Percentiles rank a stretch among this genome's conserved stretches.
Evolutionary conservation across 2,113 vertebrate genomes (phyloP).

Genomic region (Perccottus glenii): DNA sequence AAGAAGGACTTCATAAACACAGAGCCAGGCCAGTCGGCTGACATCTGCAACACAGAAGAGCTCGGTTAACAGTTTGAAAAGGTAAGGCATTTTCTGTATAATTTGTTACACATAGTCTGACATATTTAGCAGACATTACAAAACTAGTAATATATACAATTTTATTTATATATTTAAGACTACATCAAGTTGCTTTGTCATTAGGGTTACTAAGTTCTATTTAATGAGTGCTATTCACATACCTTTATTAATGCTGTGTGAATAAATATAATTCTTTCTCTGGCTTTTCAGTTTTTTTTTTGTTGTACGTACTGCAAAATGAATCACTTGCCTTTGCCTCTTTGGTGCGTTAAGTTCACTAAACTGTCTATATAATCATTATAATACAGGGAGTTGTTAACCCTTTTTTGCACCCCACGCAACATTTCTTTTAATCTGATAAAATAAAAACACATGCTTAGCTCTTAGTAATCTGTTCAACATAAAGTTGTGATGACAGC

Average conservation of each 20-base stretch:
- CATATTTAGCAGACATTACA: neutral
- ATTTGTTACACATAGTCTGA: neutral
- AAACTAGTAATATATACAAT: neutral
- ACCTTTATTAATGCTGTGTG: too few relatives aligned
- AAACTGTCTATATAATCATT: too few relatives aligned
- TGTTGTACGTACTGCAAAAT: too few relatives aligned
- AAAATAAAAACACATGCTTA: neutral
- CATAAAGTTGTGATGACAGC: neutral
- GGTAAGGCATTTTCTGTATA: conserved; percentile 42
- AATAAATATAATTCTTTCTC: too few relatives aligned
- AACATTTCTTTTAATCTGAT: neutral
- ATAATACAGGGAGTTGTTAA: too few relatives aligned
- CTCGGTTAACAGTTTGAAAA: neutral
- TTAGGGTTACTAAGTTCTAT: too few relatives aligned
- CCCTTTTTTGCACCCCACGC: neutral
- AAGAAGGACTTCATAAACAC: conserved; percentile 55
- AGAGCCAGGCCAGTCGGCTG: conserved; percentile 4
- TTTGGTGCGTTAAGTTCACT: too few relatives aligned
- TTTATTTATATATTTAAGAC: too few relatives aligned
- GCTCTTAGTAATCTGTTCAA: neutral
- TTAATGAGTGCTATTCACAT: too few relatives aligned
- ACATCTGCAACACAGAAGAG: conserved; percentile 1
- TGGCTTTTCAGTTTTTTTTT: too few relatives aligned
- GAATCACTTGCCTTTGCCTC: too few relatives aligned
- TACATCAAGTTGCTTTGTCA: too few relatives aligned